These are phyloP conservation scores for Apogon talboti DNA, from an alignment of 2,797 vertebrate genomes.

Conservation along the genomic window DNA sequence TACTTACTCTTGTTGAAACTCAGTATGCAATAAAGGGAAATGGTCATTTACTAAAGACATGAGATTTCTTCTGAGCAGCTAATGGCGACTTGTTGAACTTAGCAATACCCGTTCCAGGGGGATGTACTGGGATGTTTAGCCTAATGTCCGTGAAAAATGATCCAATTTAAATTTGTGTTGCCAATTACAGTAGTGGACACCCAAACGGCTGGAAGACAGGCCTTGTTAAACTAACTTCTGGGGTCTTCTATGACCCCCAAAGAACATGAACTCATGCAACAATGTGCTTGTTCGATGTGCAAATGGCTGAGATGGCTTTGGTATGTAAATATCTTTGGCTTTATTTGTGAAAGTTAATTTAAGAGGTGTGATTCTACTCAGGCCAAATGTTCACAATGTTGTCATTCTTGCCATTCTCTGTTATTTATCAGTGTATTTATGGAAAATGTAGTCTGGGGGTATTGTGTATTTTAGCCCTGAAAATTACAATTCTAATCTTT, in stretches of 20 bases:
- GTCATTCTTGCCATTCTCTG: slow-evolving; percentile 63
- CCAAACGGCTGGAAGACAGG: slow-evolving; percentile 21
- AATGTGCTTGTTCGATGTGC: slow-evolving; percentile 51
- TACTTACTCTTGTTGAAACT: slow-evolving; percentile 41
- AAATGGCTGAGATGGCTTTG: slow-evolving; percentile 66
- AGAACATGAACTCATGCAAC: slow-evolving; percentile 48
- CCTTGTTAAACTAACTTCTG: slow-evolving; percentile 30
- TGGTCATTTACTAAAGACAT: slow-evolving; percentile 44
- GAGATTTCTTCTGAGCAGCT: slow-evolving; percentile 72
- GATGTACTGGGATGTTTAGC: slow-evolving; percentile 42
- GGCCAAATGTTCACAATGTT: slow-evolving; percentile 71
- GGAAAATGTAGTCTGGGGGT: slow-evolving; percentile 64
- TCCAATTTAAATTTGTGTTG: slow-evolving; percentile 29
- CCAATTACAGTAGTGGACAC: slow-evolving; percentile 27
- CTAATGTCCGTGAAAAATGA: slow-evolving; percentile 26
- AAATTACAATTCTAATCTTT: slow-evolving; percentile 39
- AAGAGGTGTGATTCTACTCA: slow-evolving; percentile 78
- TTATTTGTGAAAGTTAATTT: slow-evolving; percentile 83
- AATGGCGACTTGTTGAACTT: slow-evolving; percentile 51
- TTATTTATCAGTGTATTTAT: slow-evolving; percentile 85
- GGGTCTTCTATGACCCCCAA: slow-evolving; percentile 25
- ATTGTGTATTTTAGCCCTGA: slow-evolving; percentile 61
- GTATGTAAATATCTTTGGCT: slow-evolving; percentile 85
- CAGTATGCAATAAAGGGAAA: slow-evolving; percentile 61
- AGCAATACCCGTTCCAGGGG: slow-evolving; percentile 10